A percentile compares a stretch with the other conserved stretches of the same genome.
Conservation (phyloP, 2,797 vertebrate genomes). For the Pristis pectinata region DNA sequence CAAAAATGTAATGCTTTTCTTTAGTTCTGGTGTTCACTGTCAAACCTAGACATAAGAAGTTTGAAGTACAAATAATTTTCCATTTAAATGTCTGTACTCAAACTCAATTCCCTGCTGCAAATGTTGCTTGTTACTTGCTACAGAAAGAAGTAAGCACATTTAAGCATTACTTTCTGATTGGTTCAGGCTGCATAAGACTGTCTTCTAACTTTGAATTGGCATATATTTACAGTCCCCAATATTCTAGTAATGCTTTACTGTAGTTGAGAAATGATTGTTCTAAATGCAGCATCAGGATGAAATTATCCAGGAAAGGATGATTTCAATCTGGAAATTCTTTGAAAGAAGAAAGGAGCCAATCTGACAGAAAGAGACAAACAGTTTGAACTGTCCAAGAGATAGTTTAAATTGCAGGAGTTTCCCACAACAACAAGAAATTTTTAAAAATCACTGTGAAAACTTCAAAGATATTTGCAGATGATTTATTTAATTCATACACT, state of each 20-base stretch:
- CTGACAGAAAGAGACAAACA: not conserved
- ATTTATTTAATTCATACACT: not conserved
- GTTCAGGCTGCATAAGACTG: not conserved
- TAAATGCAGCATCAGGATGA: not conserved
- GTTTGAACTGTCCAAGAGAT: not conserved
- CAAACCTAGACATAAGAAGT: not conserved
- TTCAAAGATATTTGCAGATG: not conserved
- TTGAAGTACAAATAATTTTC: not conserved
- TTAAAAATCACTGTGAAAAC: not conserved
- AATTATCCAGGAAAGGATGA: not conserved
- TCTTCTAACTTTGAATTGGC: not conserved
- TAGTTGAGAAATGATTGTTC: not conserved
- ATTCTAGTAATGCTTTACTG: not conserved
- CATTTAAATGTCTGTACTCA: not conserved
- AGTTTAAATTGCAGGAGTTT: not conserved
- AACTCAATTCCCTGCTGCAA: not conserved
- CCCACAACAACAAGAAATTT: slow-evolving; percentile 18
- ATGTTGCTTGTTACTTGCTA: not conserved
- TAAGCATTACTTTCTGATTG: not conserved
- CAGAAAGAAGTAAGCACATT: not conserved
- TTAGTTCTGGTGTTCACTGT: not conserved
- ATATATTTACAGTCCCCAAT: not conserved
- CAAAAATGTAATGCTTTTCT: not conserved
- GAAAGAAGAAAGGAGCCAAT: not conserved
- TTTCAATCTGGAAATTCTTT: not conserved